Evolutionary conservation across 2,113 vertebrate species (phyloP).

Genomic region (Stegastes partitus): DNA sequence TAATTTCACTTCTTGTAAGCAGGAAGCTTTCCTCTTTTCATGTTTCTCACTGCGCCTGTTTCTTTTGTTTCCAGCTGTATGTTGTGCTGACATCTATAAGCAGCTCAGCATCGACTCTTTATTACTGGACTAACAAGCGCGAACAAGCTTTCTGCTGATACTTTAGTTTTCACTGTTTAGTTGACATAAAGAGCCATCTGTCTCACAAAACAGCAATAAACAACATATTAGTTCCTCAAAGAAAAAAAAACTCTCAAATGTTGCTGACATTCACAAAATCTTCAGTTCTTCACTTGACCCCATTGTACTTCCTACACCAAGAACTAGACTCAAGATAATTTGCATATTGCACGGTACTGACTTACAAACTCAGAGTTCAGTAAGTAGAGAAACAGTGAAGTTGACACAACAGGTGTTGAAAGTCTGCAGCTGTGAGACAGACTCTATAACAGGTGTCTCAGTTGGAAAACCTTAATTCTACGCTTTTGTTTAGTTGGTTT

Average conservation of each 20-base stretch:
- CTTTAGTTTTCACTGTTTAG: neutral
- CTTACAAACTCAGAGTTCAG: neutral
- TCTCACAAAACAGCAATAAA: neutral
- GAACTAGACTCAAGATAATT: neutral
- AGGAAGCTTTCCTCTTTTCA: neutral
- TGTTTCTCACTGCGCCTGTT: neutral
- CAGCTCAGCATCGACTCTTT: slow-evolving; percentile 8
- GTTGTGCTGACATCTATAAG: slow-evolving; percentile 18
- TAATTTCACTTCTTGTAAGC: no score
- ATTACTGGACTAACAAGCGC: slow-evolving; percentile 1
- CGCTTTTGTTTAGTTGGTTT: no score
- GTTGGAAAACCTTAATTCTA: no score
- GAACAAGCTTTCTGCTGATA: neutral
- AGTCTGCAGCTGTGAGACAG: neutral
- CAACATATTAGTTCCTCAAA: no score
- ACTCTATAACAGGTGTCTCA: no score
- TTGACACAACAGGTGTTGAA: no score
- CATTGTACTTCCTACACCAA: neutral
- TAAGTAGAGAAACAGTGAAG: neutral
- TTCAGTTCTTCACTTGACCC: neutral
- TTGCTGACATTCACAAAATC: no score
- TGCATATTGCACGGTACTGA: neutral
- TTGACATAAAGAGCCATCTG: neutral
- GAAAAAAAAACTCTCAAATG: no score
- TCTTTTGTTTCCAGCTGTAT: neutral